These are phyloP conservation scores for Leptodactylus fallax DNA, from an alignment of 2,797 vertebrate species.

Conservation along the genomic window DNA sequence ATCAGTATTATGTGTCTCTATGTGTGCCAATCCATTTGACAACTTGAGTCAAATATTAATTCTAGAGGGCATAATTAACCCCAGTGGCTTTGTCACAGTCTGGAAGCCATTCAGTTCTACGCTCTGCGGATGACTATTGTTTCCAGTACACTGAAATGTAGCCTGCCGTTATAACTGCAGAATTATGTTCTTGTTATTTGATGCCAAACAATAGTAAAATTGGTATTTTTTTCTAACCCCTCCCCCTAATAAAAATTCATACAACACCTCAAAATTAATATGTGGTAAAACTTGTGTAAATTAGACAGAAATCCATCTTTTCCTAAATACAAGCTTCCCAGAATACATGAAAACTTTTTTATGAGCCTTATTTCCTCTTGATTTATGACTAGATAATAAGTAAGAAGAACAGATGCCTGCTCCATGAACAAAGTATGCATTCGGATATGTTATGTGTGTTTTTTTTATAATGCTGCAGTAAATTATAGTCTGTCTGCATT, in stretches of 20 bases:
- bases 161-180: slow-evolving; percentile 22
- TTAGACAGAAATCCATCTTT: slow-evolving; percentile 19
- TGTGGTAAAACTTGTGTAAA: slow-evolving; percentile 28
- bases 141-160: slow-evolving; percentile 30
- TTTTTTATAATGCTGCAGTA: slow-evolving; percentile 56
- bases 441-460: slow-evolving; percentile 44
- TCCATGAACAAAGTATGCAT: slow-evolving; percentile 58
- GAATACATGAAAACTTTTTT: slow-evolving; percentile 49
- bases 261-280: neutral
- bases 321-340: slow-evolving; percentile 39
- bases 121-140: slow-evolving; percentile 26
- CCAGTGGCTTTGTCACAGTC: slow-evolving; percentile 44
- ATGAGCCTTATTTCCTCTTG: slow-evolving; percentile 57
- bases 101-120: slow-evolving; percentile 41
- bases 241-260: neutral
- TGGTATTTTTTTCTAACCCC: neutral
- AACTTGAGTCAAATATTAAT: slow-evolving; percentile 52
- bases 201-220: slow-evolving; percentile 10
- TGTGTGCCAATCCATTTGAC: slow-evolving; percentile 42
- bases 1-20: slow-evolving; percentile 24
- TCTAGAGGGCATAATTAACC: slow-evolving; percentile 55
- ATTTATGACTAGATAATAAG: slow-evolving; percentile 59
- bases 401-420: slow-evolving; percentile 60
- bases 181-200: slow-evolving; percentile 18
- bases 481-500: slow-evolving; percentile 61